Percentiles rank a stretch among this genome's conserved stretches.
These are phyloP conservation scores for Picathartes gymnocephalus DNA, from an alignment of 2,113 vertebrate species.

Conservation along the genomic window DNA sequence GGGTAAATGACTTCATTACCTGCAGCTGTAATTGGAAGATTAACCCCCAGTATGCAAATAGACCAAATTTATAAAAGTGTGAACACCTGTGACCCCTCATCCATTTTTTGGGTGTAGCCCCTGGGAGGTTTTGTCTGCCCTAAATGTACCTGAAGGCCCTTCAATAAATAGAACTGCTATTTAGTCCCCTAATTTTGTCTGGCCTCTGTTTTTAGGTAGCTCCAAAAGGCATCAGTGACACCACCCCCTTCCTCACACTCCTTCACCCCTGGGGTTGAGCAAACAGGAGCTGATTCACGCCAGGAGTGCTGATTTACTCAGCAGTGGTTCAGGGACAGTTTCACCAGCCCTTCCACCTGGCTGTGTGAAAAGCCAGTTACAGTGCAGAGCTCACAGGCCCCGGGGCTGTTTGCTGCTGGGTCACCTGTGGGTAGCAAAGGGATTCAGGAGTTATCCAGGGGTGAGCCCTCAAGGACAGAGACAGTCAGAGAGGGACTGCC, in stretches of 20 bases:
- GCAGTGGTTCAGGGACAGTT: neutral
- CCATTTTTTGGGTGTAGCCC: neutral
- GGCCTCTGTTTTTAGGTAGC: neutral
- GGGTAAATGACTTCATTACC: neutral
- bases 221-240: neutral
- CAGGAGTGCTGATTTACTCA: neutral
- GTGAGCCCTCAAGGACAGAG: neutral
- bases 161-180: rapidly evolving
- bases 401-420: neutral
- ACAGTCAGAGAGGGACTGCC: neutral
- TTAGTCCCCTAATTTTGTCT: neutral
- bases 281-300: neutral
- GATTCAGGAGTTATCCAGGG: neutral
- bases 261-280: neutral
- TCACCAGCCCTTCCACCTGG: neutral
- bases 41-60: neutral
- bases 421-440: neutral
- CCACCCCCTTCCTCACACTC: neutral
- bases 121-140: neutral
- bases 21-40: neutral
- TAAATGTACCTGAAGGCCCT: neutral
- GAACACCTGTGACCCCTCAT: rapidly evolving
- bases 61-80: neutral
- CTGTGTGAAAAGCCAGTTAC: neutral
- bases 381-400: neutral